Conservation (phyloP, 2,888 invertebrate genomes). For the Oeneis ivallda region DNA sequence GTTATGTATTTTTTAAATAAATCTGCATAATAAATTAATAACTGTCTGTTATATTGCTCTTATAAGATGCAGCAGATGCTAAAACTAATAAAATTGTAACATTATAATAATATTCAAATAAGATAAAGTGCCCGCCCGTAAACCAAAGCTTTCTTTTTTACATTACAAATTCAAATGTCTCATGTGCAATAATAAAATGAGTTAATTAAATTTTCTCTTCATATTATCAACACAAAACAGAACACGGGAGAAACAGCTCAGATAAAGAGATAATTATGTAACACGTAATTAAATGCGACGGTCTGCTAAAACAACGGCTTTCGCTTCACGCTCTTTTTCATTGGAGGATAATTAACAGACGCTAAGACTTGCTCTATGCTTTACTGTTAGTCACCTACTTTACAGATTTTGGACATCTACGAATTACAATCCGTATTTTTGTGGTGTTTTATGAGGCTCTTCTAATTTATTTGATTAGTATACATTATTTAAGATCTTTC, state of each 20-base stretch:
- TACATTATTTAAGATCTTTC: neutral
- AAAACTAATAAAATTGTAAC: neutral
- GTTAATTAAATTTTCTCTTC: conserved; percentile 36
- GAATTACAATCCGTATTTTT: neutral
- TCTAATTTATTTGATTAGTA: neutral
- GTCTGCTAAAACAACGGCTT: conserved; percentile 38
- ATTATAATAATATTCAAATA: conserved; percentile 24
- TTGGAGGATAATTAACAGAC: conserved; percentile 39
- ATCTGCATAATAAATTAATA: too few relatives aligned
- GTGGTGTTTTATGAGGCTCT: conserved; percentile 3
- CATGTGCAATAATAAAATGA: conserved; percentile 33
- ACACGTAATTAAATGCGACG: conserved; percentile 34
- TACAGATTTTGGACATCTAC: neutral
- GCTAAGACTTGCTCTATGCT: conserved; percentile 22
- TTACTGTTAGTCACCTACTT: conserved; percentile 24
- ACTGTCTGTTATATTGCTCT: conserved; percentile 4
- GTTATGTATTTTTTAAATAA: too few relatives aligned
- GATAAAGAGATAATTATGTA: conserved; percentile 36
- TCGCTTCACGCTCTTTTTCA: conserved; percentile 61
- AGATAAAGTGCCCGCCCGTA: conserved; percentile 13
- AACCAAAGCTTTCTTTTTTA: conserved; percentile 28
- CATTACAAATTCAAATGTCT: conserved; percentile 32
- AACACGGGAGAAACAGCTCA: conserved; percentile 28
- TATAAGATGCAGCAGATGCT: neutral
- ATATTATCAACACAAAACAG: conserved; percentile 18